These are phyloP conservation scores for Delia radicum DNA, from an alignment of 1,140 invertebrate species.

Conservation along the genomic window DNA sequence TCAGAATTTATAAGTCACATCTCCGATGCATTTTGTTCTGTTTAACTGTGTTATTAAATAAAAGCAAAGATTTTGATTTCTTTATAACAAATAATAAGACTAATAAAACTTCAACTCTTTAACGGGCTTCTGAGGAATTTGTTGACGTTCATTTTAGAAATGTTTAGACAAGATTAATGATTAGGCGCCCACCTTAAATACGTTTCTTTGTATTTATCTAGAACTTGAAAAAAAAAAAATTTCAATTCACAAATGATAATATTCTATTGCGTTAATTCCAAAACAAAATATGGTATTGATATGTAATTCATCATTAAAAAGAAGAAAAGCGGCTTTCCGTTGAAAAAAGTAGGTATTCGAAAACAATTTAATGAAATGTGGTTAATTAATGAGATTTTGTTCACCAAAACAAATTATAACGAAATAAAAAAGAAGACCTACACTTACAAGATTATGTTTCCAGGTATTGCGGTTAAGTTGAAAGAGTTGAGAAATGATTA, in stretches of 20 bases:
- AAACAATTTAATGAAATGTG: neutral
- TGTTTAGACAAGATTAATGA: slow-evolving; percentile 52
- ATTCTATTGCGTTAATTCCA: neutral
- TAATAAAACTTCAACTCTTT: no score
- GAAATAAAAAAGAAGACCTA: neutral
- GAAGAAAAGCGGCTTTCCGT: neutral
- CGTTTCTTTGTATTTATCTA: neutral
- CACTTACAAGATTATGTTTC: no score
- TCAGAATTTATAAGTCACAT: no score
- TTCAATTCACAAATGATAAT: neutral
- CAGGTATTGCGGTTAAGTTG: slow-evolving; percentile 26
- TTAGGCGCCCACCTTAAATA: slow-evolving; percentile 44
- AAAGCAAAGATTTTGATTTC: no score
- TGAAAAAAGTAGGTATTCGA: neutral
- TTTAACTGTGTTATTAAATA: no score
- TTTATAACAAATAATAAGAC: no score
- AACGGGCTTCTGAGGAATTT: neutral
- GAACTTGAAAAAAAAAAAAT: neutral
- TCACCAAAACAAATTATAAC: neutral
- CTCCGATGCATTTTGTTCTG: no score
- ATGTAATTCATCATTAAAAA: neutral
- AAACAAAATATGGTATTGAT: no score
- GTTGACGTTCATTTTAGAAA: slow-evolving; percentile 13
- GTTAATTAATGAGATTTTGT: neutral
- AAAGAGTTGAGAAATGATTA: slow-evolving; percentile 39